Evolutionary conservation across 2,113 vertebrate genomes (phyloP).

Genomic region (Otolemur garnettii): DNA sequence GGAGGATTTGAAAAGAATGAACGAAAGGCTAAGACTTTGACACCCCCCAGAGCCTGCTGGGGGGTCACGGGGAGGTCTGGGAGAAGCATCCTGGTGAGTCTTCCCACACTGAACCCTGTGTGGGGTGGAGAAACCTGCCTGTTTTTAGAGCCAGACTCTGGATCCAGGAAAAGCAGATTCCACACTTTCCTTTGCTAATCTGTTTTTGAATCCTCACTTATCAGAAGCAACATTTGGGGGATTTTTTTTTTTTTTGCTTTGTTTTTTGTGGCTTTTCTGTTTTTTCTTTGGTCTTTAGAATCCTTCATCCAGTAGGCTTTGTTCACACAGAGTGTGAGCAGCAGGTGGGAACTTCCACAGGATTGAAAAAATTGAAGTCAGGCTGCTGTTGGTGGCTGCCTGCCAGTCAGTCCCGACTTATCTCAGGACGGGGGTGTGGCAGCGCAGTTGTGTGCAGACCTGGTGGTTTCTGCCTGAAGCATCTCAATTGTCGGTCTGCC

Average conservation of each 20-base stretch:
- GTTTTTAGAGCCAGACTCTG: neutral
- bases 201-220: neutral
- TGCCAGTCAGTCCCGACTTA: neutral
- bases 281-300: neutral
- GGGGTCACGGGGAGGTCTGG: neutral
- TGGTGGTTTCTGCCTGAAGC: accelerated
- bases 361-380: neutral
- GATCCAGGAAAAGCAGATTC: neutral
- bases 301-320: neutral
- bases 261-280: neutral
- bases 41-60: too few relatives aligned
- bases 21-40: neutral
- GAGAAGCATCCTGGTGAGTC: neutral
- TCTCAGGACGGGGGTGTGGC: neutral
- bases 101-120: neutral
- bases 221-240: neutral
- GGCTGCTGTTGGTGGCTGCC: neutral
- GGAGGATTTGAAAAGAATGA: slow-evolving; percentile 5
- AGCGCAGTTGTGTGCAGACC: accelerated
- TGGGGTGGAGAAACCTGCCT: neutral
- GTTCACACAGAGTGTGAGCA: neutral
- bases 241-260: neutral
- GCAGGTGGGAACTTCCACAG: neutral
- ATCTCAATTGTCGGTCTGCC: accelerated
- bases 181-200: neutral